Percentiles rank a stretch among this genome's conserved stretches.
Evolutionary conservation across 2,888 invertebrate species (phyloP).

Genomic region (Chironomus tentans): DNA sequence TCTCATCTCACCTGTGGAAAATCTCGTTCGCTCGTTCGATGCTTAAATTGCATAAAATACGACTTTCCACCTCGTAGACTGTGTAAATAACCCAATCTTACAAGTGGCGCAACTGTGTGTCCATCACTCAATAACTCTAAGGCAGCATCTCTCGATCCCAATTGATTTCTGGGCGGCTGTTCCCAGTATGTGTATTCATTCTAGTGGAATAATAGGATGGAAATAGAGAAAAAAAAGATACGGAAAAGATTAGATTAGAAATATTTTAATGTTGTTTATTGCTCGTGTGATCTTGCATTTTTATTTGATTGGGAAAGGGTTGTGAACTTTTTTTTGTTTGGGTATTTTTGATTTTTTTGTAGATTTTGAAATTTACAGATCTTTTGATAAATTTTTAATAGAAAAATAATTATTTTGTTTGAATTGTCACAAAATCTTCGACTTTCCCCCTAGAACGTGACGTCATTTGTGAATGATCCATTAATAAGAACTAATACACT

Average conservation of each 20-base stretch:
- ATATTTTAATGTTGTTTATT: background rate
- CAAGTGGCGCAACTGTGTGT: constrained; percentile 74
- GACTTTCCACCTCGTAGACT: constrained; percentile 69
- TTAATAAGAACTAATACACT: no score
- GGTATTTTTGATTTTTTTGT: no score
- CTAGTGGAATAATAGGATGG: constrained; percentile 37
- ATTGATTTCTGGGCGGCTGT: constrained; percentile 73
- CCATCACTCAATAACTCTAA: constrained; percentile 85
- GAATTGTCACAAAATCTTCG: no score
- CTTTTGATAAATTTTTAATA: no score
- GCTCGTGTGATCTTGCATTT: no score
- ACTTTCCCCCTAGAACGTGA: no score
- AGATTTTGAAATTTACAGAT: no score
- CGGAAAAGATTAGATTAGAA: background rate
- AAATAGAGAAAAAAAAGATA: background rate
- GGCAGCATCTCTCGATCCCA: constrained; percentile 76
- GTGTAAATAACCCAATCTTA: constrained; percentile 66
- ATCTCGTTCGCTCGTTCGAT: constrained; percentile 73
- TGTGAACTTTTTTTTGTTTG: no score
- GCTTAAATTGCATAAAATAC: constrained; percentile 81
- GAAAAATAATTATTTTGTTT: no score
- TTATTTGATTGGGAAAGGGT: no score
- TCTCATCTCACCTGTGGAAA: constrained; percentile 55
- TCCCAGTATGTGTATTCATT: constrained; percentile 98
- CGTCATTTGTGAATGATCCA: no score